Percentiles rank a stretch among this genome's conserved stretches.
phyloP scores from a whole-genome alignment of 2,888 invertebrate species.

The Drosophila austrosaltans region DNA sequence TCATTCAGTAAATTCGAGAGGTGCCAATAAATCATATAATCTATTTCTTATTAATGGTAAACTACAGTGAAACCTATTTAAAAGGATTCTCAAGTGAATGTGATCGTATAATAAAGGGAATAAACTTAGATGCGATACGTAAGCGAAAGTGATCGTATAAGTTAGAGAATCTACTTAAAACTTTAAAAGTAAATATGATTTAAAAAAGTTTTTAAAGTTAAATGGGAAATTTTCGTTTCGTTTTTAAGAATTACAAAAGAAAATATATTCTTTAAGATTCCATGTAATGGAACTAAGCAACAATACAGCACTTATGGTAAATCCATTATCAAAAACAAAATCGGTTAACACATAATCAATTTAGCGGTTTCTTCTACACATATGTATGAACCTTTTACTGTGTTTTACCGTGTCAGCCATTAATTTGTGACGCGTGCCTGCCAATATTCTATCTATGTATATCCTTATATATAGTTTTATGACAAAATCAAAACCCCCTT shows the following conservation, averaged over 20 bases:
- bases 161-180: too few species aligned
- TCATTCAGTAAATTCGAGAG: background rate
- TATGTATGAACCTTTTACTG: background rate
- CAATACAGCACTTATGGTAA: background rate
- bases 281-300: background rate
- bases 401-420: slow-evolving; percentile 20
- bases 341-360: slow-evolving; percentile 11
- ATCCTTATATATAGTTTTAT: slow-evolving; percentile 24
- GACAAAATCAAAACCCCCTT: slow-evolving; percentile 36
- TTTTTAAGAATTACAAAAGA: too few species aligned
- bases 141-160: too few species aligned
- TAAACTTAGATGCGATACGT: too few species aligned
- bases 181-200: too few species aligned
- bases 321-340: background rate
- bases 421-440: slow-evolving; percentile 59
- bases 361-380: background rate
- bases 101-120: background rate
- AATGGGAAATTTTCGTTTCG: too few species aligned
- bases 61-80: background rate
- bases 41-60: background rate
- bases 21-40: background rate
- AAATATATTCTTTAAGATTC: too few species aligned
- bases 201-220: too few species aligned
- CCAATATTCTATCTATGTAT: slow-evolving; percentile 43
- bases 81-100: background rate